Evolutionary conservation across 2,888 invertebrate genomes (phyloP).

Genomic region (Pristionchus exspectatus): DNA sequence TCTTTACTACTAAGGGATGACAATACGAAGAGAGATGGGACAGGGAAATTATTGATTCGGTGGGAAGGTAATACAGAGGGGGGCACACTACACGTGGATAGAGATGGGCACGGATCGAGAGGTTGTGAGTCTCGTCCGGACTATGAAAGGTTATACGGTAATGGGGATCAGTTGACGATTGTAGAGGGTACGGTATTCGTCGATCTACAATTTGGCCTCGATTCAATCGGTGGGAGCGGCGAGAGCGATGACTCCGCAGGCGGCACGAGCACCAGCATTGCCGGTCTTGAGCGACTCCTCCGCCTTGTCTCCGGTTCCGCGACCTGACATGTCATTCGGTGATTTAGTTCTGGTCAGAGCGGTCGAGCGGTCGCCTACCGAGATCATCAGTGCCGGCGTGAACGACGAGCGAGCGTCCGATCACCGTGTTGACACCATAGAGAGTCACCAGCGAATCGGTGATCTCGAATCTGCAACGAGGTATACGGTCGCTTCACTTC

Average conservation of each 20-base stretch:
- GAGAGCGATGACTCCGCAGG: conserved; percentile 78
- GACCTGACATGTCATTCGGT: conserved; percentile 61
- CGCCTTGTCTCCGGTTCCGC: conserved; percentile 73
- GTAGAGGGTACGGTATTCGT: conserved; percentile 5
- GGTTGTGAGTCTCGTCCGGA: background rate
- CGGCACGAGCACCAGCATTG: conserved; percentile 79
- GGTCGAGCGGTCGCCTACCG: conserved; percentile 57
- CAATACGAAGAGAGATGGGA: background rate
- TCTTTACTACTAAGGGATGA: conserved; percentile 25
- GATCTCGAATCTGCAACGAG: conserved; percentile 65
- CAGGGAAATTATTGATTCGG: background rate
- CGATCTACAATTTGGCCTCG: conserved; percentile 11
- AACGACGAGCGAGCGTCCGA: conserved; percentile 78
- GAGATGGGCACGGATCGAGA: background rate
- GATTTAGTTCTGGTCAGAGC: background rate
- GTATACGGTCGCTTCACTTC: background rate
- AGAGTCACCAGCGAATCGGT: conserved; percentile 73
- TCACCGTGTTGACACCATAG: conserved; percentile 70
- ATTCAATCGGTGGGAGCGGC: conserved; percentile 50
- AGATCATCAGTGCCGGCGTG: conserved; percentile 74
- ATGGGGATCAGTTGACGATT: background rate
- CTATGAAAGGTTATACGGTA: background rate
- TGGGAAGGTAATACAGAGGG: background rate
- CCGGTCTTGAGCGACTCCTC: conserved; percentile 79
- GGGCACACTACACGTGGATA: conserved; percentile 39